A percentile compares a stretch with the other conserved stretches of the same genome.
phyloP scores from a whole-genome alignment of 2,797 vertebrate genomes.

The Apogon hyalosoma region DNA sequence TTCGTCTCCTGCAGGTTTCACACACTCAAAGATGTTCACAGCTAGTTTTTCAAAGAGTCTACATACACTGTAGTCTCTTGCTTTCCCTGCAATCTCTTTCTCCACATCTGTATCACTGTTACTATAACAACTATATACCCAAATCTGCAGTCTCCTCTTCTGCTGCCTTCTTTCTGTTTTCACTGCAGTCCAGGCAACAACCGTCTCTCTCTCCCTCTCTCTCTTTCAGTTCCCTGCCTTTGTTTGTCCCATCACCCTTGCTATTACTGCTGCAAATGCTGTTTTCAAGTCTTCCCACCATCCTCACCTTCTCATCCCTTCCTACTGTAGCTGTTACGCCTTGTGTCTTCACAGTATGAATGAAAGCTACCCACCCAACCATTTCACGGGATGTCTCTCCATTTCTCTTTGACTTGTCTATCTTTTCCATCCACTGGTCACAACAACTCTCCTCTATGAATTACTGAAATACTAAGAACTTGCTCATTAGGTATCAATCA shows the following conservation, averaged over 20 bases:
- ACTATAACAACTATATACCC: slow-evolving; percentile 70
- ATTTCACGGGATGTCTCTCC: slow-evolving; percentile 31
- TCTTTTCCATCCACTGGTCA: slow-evolving; percentile 3
- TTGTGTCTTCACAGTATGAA: slow-evolving; percentile 16
- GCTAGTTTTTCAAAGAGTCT: slow-evolving; percentile 16
- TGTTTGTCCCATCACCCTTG: slow-evolving; percentile 62
- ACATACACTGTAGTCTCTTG: background rate
- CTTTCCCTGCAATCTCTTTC: slow-evolving; percentile 31
- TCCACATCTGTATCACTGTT: slow-evolving; percentile 62
- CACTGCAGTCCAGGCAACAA: slow-evolving; percentile 63
- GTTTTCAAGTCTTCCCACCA: slow-evolving; percentile 24
- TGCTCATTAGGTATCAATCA: slow-evolving; percentile 5
- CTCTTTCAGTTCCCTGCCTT: slow-evolving; percentile 13
- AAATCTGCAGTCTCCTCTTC: slow-evolving; percentile 39
- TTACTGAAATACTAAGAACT: background rate
- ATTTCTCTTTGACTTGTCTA: slow-evolving; percentile 6
- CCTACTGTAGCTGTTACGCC: slow-evolving; percentile 5
- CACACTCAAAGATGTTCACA: slow-evolving; percentile 38
- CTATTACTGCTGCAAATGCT: slow-evolving; percentile 41
- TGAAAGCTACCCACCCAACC: slow-evolving; percentile 31
- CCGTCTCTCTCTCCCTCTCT: slow-evolving; percentile 27
- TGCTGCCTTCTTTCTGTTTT: slow-evolving; percentile 34
- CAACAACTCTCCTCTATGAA: background rate
- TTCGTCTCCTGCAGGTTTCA: slow-evolving; percentile 29
- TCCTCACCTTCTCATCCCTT: slow-evolving; percentile 7